phyloP scores from a whole-genome alignment of 2,797 vertebrate species.

The Falco columbarius region DNA sequence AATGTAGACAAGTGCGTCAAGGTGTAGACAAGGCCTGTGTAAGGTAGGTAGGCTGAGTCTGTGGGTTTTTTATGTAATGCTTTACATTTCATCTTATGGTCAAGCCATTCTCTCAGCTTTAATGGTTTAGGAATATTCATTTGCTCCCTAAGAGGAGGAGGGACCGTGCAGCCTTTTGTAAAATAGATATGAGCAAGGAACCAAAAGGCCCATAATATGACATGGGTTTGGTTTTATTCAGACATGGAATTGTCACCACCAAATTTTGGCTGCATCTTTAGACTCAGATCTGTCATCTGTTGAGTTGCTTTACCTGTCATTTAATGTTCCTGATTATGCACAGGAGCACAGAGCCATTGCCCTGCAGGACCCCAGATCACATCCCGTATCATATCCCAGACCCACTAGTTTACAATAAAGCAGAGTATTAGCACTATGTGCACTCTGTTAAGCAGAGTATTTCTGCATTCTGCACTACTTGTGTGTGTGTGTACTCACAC shows the following conservation, averaged over 20 bases:
- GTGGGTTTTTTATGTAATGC: neutral
- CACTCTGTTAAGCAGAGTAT: neutral
- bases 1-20: neutral
- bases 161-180: neutral
- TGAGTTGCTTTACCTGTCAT: neutral
- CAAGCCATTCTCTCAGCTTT: neutral
- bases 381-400: no score
- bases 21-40: neutral
- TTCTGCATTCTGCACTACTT: neutral
- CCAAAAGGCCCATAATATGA: neutral
- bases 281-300: neutral
- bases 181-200: neutral
- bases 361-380: neutral
- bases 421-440: neutral
- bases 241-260: neutral
- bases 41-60: neutral
- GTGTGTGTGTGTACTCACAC: fast-evolving
- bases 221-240: neutral
- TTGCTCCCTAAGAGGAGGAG: neutral
- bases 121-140: neutral
- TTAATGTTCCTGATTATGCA: fast-evolving
- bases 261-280: neutral
- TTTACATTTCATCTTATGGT: neutral
- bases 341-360: neutral
- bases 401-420: neutral